Evolutionary conservation across 2,888 invertebrate species (phyloP).

Genomic region (Eubasilissa splendida): DNA sequence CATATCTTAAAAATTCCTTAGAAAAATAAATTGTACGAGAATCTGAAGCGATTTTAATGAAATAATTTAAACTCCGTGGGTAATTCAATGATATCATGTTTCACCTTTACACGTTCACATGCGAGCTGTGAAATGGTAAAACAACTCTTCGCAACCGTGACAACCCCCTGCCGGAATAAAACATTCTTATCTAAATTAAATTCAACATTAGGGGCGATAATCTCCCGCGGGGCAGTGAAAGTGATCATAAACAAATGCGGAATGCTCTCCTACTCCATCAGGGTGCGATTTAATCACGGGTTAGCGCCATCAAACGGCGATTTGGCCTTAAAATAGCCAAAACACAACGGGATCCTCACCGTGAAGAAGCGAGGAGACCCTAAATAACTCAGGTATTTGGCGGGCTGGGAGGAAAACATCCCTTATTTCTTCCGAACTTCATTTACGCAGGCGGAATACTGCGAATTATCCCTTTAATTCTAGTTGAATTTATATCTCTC

Average conservation of each 20-base stretch:
- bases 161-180: conserved; percentile 6
- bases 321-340: conserved; percentile 54
- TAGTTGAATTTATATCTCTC: conserved; percentile 19
- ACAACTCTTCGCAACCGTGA: not conserved
- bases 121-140: not conserved
- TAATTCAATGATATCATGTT: too few species aligned
- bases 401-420: conserved; percentile 26
- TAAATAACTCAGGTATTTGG: conserved; percentile 42
- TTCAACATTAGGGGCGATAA: conserved; percentile 14
- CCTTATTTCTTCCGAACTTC: conserved; percentile 41
- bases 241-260: conserved; percentile 36
- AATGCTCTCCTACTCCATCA: conserved; percentile 9
- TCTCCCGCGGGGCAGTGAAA: conserved; percentile 27
- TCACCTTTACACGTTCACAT: too few species aligned
- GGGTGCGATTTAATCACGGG: conserved; percentile 53
- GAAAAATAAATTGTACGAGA: too few species aligned
- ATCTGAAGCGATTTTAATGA: too few species aligned
- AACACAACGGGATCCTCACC: conserved; percentile 53
- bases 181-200: conserved; percentile 40
- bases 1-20: too few species aligned
- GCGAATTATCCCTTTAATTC: conserved; percentile 25
- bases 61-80: too few species aligned
- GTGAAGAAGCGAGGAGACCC: conserved; percentile 47
- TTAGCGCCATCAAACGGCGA: conserved; percentile 51
- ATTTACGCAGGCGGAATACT: conserved; percentile 29